Conservation (phyloP, 1,140 invertebrate species). For the Carposina sasakii region DNA sequence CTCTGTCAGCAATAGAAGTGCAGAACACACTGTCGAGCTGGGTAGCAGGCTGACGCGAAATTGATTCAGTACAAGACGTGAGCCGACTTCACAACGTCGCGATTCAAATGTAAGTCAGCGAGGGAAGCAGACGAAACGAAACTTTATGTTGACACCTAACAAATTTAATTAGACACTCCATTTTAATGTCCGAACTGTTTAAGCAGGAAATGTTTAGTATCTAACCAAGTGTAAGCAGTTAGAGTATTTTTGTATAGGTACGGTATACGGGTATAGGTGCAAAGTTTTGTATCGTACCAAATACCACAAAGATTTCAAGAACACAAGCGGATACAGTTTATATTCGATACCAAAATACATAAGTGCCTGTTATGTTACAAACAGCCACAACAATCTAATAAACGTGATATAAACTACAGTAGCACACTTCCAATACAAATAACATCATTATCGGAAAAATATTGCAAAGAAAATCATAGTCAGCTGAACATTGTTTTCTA, state of each 20-base stretch:
- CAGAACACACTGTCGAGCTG: slow-evolving; percentile 26
- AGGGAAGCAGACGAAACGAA: slow-evolving; percentile 36
- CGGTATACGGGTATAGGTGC: too few species aligned
- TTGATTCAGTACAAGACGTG: slow-evolving; percentile 65
- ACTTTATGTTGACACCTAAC: slow-evolving; percentile 50
- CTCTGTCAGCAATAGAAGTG: slow-evolving; percentile 17
- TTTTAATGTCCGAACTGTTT: slow-evolving; percentile 35
- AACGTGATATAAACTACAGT: too few species aligned
- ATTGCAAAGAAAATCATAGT: slow-evolving; percentile 37
- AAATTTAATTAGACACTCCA: slow-evolving; percentile 55
- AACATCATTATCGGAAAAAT: slow-evolving; percentile 47
- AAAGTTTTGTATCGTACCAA: too few species aligned
- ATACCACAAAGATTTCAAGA: too few species aligned
- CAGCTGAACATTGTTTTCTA: slow-evolving; percentile 53
- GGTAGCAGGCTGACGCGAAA: slow-evolving; percentile 49
- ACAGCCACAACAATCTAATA: too few species aligned
- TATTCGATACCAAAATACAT: too few species aligned
- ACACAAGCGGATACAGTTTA: too few species aligned
- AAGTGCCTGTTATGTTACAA: too few species aligned
- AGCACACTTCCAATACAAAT: too few species aligned
- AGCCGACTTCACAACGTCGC: slow-evolving; percentile 42
- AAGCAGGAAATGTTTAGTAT: too few species aligned
- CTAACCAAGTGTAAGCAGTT: too few species aligned
- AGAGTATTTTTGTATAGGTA: too few species aligned
- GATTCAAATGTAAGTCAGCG: slow-evolving; percentile 53